These are phyloP conservation scores for Anastatus disparis DNA, from an alignment of 1,140 invertebrate species.

Conservation along the genomic window DNA sequence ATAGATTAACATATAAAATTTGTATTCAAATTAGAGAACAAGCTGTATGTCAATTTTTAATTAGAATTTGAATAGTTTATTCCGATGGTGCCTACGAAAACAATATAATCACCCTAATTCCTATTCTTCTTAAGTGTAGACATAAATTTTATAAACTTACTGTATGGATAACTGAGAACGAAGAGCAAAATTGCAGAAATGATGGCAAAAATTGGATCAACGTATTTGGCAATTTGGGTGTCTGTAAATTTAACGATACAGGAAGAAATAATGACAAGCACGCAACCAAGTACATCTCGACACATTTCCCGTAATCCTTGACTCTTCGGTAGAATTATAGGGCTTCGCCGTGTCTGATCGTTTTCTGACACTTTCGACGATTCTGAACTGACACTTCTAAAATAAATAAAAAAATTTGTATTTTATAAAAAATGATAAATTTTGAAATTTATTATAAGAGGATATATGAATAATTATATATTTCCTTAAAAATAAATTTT, in stretches of 20 bases:
- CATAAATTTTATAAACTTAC: constrained; percentile 67
- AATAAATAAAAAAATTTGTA: constrained; percentile 13
- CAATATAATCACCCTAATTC: too few species aligned
- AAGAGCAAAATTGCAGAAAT: constrained; percentile 73
- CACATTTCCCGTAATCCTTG: constrained; percentile 70
- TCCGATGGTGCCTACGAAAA: too few species aligned
- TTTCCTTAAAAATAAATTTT: too few species aligned
- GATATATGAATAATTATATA: too few species aligned
- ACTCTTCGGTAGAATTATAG: constrained; percentile 58
- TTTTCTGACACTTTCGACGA: constrained; percentile 64
- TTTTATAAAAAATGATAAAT: not conserved
- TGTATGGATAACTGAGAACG: constrained; percentile 77
- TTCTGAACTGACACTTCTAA: constrained; percentile 64
- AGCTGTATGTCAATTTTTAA: too few species aligned
- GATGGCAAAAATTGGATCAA: constrained; percentile 79
- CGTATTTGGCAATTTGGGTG: constrained; percentile 72
- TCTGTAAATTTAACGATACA: constrained; percentile 74
- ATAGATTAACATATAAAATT: too few species aligned
- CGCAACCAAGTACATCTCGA: constrained; percentile 73
- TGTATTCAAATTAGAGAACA: too few species aligned
- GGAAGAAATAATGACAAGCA: constrained; percentile 77
- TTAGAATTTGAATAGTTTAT: too few species aligned
- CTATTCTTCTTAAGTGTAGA: too few species aligned
- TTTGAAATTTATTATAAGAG: too few species aligned
- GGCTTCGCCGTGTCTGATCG: constrained; percentile 58